phyloP scores from a whole-genome alignment of 2,888 invertebrate genomes.

The Coelogynopora nodosa region DNA sequence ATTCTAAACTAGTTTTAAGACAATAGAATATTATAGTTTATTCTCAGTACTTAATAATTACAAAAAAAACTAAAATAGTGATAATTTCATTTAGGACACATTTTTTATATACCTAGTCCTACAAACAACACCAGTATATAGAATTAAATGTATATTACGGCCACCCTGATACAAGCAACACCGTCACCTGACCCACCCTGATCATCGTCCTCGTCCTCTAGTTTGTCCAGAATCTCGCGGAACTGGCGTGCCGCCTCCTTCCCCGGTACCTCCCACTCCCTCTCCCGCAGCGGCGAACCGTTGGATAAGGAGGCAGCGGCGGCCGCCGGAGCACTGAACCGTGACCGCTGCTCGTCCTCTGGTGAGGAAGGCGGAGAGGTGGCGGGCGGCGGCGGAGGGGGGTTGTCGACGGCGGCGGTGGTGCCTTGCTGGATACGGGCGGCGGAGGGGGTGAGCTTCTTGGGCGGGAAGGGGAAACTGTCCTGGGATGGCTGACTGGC shows the following conservation, averaged over 20 bases:
- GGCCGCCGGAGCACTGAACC: background rate
- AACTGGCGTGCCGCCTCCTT: background rate
- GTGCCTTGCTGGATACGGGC: background rate
- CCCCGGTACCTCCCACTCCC: background rate
- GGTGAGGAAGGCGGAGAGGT: background rate
- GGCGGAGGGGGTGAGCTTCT: background rate
- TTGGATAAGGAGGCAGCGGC: background rate
- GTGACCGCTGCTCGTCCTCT: background rate
- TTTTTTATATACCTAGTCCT: too few relatives aligned
- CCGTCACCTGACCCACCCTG: too few relatives aligned
- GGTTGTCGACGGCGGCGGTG: background rate
- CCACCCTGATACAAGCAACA: too few relatives aligned
- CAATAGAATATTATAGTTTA: too few relatives aligned
- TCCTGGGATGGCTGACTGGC: background rate
- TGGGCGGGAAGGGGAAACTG: background rate
- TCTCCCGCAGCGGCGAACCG: background rate
- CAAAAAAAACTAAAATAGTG: too few relatives aligned
- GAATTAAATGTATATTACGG: too few relatives aligned
- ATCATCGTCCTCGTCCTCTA: background rate
- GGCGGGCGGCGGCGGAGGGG: background rate
- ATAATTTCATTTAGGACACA: too few relatives aligned
- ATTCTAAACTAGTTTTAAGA: too few relatives aligned
- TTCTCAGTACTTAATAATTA: too few relatives aligned
- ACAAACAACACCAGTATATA: too few relatives aligned
- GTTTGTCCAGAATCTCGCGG: background rate